phyloP scores from a whole-genome alignment of 2,888 invertebrate genomes.

The Troilus luridus region DNA sequence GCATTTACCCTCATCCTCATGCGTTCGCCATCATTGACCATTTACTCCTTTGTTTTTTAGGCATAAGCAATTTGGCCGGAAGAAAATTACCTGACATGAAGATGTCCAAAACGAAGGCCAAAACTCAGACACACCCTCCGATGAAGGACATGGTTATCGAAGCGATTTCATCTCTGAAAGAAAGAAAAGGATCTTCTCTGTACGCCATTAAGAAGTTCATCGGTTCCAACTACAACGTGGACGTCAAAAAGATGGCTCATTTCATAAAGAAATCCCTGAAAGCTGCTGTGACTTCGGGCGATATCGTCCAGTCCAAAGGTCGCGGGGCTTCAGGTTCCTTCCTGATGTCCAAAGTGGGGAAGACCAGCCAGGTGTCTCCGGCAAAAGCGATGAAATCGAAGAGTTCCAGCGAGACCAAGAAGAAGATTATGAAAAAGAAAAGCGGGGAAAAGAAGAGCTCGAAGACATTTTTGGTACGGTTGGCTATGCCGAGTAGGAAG shows the following conservation, averaged over 20 bases:
- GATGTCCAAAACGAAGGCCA: constrained; percentile 63
- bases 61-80: neutral
- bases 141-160: constrained; percentile 74
- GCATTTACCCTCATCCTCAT: too few relatives aligned
- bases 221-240: constrained; percentile 74
- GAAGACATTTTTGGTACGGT: neutral
- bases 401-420: constrained; percentile 19
- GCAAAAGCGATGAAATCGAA: neutral
- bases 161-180: constrained; percentile 73
- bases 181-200: constrained; percentile 75
- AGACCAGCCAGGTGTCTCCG: constrained; percentile 13
- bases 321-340: constrained; percentile 63
- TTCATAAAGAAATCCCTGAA: constrained; percentile 76
- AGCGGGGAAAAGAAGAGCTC: neutral
- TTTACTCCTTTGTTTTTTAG: neutral
- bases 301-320: constrained; percentile 63
- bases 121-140: constrained; percentile 70
- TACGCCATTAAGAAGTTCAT: constrained; percentile 78
- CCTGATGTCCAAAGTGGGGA: constrained; percentile 57
- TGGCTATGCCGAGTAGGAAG: neutral
- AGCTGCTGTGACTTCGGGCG: constrained; percentile 70
- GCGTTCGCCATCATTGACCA: too few relatives aligned
- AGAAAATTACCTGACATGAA: constrained; percentile 36
- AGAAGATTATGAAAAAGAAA: constrained; percentile 13
- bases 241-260: constrained; percentile 73